Percentiles rank a stretch among this genome's conserved stretches.
phyloP scores from a whole-genome alignment of 2,888 invertebrate genomes.

The Spodoptera exigua region DNA sequence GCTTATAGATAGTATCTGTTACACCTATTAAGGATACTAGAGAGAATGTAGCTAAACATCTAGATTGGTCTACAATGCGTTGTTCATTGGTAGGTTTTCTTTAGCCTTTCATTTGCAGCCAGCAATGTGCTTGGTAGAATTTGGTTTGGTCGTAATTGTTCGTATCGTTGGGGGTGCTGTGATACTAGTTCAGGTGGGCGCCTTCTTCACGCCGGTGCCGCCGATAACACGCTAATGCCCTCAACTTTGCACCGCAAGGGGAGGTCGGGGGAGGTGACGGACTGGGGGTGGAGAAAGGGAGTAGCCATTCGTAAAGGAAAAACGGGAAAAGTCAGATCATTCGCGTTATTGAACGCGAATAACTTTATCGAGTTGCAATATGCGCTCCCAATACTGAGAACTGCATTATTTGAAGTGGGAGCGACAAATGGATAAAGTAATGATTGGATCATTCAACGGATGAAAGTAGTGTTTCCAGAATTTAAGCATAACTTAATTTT shows the following conservation, averaged over 20 bases:
- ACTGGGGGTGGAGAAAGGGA: constrained; percentile 58
- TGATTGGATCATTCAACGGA: constrained; percentile 32
- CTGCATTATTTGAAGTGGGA: constrained; percentile 42
- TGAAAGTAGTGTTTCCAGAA: neutral
- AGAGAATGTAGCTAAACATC: constrained; percentile 24
- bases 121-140: constrained; percentile 61
- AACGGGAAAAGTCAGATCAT: constrained; percentile 87
- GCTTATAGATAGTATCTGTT: constrained; percentile 88
- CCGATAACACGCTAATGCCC: constrained; percentile 90
- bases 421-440: constrained; percentile 28
- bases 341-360: constrained; percentile 87
- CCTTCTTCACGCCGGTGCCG: constrained; percentile 86
- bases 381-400: constrained; percentile 62
- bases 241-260: constrained; percentile 89
- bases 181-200: constrained; percentile 84
- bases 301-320: constrained; percentile 80
- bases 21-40: constrained; percentile 75
- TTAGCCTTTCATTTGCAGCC: constrained; percentile 22
- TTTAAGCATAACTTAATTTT: too few species aligned
- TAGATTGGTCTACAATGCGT: constrained; percentile 66
- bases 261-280: constrained; percentile 63
- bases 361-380: constrained; percentile 84
- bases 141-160: constrained; percentile 57
- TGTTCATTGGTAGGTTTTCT: constrained; percentile 32
- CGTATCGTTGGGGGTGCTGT: constrained; percentile 63